Evolutionary conservation across 1,140 invertebrate species (phyloP), one percentile per base, ranked within the genome.

Genomic region (Muscidifurax raptorellus): DNA sequence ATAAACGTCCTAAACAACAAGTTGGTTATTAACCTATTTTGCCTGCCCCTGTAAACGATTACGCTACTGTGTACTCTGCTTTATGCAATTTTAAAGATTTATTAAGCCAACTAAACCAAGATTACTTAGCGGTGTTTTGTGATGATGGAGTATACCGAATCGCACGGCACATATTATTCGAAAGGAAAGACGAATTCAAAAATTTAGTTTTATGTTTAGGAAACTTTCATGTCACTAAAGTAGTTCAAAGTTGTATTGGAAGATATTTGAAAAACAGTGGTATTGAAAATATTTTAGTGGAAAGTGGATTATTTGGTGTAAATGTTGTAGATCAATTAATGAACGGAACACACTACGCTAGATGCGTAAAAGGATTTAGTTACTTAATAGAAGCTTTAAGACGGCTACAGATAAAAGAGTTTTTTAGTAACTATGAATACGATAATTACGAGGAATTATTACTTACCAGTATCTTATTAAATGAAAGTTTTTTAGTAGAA

Each of bases 71-170:
- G 0, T 86, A 86, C 40, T 85, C 86, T 7, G 28, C 59, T 30
- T 59, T 85, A 22, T 66, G 76, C 25, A 86, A 85, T 82, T 85
- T 86, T 40, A 79, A 82, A 22, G 77, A 86, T n/a, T 36, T 85
- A 12, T n/a, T 80, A 47, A 13, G 30, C 12, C 80, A 86, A 69
- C 32, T 86, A 5, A 72, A 85, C 32, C 82, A 86, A 69, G 52
- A 81, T 40, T 81, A 28, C 40, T 71, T 84, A 52, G 52, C 72
- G 0, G 44, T 83, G 22, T n/a, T 72, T 36, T 84, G 84, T 75
- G 80, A 85, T 77, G 86, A 82, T 85, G 83, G 86, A 25, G 80
- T 86, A 9, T 86, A 86, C 40, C 27, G 18, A 47, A 82, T 83
- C 32, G 64, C 81, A 18, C 69, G 82, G 1, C 81, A 77, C 3